Base-by-base conservation (phyloP, 2,113 vertebrate genomes). In the Varanus salvator region DNA sequence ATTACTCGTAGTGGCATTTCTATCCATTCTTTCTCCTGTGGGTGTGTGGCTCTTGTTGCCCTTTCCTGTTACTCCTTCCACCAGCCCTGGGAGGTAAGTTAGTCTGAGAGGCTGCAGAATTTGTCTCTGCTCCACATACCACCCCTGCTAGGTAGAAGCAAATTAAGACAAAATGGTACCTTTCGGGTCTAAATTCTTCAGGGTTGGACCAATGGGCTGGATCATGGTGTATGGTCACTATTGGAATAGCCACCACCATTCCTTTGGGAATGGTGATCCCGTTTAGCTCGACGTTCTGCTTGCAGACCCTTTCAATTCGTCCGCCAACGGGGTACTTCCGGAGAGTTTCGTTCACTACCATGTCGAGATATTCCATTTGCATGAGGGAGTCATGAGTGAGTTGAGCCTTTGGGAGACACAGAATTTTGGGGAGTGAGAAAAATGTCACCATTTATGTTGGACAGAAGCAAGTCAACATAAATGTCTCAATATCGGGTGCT, bases 361-460 rank as follows among this genome's bases (percentile, higher is more conserved):
- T 96, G 83, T 98, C 98, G 1, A 98, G 93, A 48, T 98, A 98
- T 17, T 98, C 98, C 96, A 98, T 57, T 34, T 98, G 96, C 95
- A 95, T 97, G 6, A 98, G 0, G 0, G 94, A 44, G 0, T 98
- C 97, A 0, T 98, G 98, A 0, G 97, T 96, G 38, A 93, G 71
- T 3, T 95, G 91, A 91, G 91, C 94, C 95, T 96, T 78, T 1
- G 31, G 48, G 38, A 21, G 1, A 17, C 0, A 14, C 3, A 8
- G 14, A 77, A 6, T 44, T 44, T 44, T 44, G 2, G 11, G n/a
- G 50, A 9, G 14, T 3, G 25, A 2, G 27, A 23, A 23, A 12
- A 72, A 72, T 54, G 50, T 34, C 54, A 54, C 82, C 44, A 25
- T n/a, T 48, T 52, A 25, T 66, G 60, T 38, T 11, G 57, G 34